Evolutionary conservation across 2,888 invertebrate genomes (phyloP).

Genomic region (Diplazon laetatorius): DNA sequence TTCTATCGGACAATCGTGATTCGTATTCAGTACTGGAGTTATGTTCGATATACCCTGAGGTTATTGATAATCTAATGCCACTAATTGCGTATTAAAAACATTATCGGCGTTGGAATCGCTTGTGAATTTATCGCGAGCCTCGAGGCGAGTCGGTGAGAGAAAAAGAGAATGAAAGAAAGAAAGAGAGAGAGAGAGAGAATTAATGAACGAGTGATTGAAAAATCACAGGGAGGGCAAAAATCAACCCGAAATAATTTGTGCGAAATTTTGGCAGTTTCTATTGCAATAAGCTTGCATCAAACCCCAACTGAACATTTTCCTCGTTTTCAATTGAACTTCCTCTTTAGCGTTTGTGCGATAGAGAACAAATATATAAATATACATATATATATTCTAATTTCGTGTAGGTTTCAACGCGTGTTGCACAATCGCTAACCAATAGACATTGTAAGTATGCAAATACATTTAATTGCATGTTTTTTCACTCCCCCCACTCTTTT

Average conservation of each 20-base stretch:
- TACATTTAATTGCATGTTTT: constrained; percentile 25
- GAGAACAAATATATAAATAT: constrained; percentile 37
- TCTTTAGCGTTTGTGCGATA: constrained; percentile 27
- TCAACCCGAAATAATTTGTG: constrained; percentile 32
- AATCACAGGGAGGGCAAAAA: background rate
- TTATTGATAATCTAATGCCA: constrained; percentile 58
- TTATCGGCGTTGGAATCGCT: constrained; percentile 29
- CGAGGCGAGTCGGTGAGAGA: constrained; percentile 10
- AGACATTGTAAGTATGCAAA: constrained; percentile 39
- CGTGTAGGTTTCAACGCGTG: constrained; percentile 20
- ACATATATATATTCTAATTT: constrained; percentile 30
- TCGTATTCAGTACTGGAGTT: constrained; percentile 58
- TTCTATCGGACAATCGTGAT: constrained; percentile 62
- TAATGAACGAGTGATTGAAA: background rate
- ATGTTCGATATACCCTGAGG: constrained; percentile 63
- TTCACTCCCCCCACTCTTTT: constrained; percentile 16
- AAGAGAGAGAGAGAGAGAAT: background rate
- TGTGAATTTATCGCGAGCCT: constrained; percentile 9
- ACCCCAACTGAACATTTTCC: background rate
- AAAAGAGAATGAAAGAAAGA: background rate
- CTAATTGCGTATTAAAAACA: constrained; percentile 55
- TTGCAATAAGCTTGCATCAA: background rate
- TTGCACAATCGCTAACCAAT: constrained; percentile 36
- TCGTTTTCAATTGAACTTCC: background rate
- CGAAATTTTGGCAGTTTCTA: constrained; percentile 35